Base-by-base conservation (phyloP, 2,113 vertebrate genomes). In the Heterocephalus glaber region DNA sequence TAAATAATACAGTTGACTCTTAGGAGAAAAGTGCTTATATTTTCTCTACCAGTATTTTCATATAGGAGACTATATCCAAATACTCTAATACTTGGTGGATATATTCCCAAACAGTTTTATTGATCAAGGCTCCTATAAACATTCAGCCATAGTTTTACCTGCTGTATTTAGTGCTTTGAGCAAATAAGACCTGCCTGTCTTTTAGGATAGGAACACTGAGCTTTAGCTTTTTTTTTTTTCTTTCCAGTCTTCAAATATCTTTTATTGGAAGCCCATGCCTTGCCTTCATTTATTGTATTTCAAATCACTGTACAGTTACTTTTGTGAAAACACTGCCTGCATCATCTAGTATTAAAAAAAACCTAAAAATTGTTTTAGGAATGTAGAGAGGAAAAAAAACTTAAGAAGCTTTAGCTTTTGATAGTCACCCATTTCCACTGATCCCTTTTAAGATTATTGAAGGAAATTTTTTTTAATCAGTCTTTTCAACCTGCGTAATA, bases 231-330 rank as follows among this genome's bases (percentile, higher is more conserved):
- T n/a, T n/a, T n/a, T n/a, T n/a, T n/a, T n/a, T n/a, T n/a, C n/a
- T n/a, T n/a, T n/a, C n/a, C 98, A 97, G 97, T 98, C 98, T 98
- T 98, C 98, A 99, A 99, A 98, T 98, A 98, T 98, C 98, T 97
- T 99, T 99, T 99, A 99, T 98, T 98, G 97, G 99, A 99, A 99
- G 99, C 99, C 98, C 98, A 99, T 99, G 99, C 98, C 97, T 96
- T 99, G 99, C 99, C 99, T 98, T 99, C 99, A 96, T 97, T 98
- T 98, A 98, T 98, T 98, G 98, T 99, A 98, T 99, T 99, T 99
- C 99, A 99, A 99, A 98, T 98, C 98, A 99, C 99, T 99, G 99
- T 99, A 99, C 99, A 99, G 99, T 98, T 97, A 98, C 98, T 99
- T 98, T 98, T 97, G 98, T 99, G 99, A 99, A 98, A 99, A 99